Conservation (phyloP, 2,797 vertebrate species). For the Cyclopterus lumpus region DNA sequence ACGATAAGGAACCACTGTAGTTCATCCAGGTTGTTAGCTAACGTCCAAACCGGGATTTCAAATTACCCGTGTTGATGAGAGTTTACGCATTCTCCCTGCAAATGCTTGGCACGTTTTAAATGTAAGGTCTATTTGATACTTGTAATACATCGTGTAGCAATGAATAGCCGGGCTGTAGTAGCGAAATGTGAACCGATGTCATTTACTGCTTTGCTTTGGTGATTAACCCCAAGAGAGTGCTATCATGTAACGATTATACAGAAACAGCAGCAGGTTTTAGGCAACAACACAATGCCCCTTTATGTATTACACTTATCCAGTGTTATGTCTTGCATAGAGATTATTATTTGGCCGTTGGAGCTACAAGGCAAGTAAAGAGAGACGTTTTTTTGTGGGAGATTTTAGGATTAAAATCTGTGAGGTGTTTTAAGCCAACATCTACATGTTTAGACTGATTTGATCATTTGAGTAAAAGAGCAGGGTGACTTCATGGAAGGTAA, state of each 20-base stretch:
- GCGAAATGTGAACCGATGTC: constrained; percentile 39
- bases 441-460: constrained; percentile 22
- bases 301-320: constrained; percentile 35
- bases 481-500: constrained; percentile 32
- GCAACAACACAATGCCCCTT: constrained; percentile 36
- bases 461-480: constrained; percentile 31
- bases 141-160: constrained; percentile 22
- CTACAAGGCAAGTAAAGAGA: constrained; percentile 1
- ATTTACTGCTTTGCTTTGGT: constrained; percentile 37
- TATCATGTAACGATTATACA: constrained; percentile 43
- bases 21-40: constrained; percentile 35
- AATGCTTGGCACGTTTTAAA: constrained; percentile 33
- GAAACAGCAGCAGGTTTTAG: constrained; percentile 28
- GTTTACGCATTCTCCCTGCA: constrained; percentile 30
- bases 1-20: constrained; percentile 40
- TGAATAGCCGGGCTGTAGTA: constrained; percentile 38
- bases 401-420: constrained; percentile 21
- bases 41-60: constrained; percentile 30
- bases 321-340: constrained; percentile 35
- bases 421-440: constrained; percentile 23
- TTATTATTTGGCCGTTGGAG: constrained; percentile 39
- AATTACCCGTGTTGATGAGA: constrained; percentile 40
- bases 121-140: constrained; percentile 24
- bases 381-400: constrained; percentile 19
- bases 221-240: constrained; percentile 47